A percentile compares a stretch with the other conserved stretches of the same genome.
Conservation (phyloP, 2,113 vertebrate genomes). For the Speoplatyrhinus poulsoni region DNA sequence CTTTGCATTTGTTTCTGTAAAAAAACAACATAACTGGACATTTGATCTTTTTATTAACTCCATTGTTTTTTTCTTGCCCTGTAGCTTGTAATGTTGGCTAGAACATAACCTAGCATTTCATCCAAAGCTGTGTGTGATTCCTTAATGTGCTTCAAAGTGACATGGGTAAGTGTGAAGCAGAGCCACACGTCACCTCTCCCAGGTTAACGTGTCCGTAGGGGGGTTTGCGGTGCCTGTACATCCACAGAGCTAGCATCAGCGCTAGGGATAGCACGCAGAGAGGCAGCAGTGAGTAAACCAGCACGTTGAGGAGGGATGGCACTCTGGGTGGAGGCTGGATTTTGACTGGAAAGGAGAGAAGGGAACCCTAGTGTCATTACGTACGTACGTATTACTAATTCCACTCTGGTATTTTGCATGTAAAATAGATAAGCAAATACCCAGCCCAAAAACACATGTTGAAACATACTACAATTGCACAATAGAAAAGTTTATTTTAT, state of each 20-base stretch:
- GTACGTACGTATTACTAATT: no score
- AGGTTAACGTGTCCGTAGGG: conserved; percentile 94
- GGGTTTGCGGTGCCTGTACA: conserved; percentile 94
- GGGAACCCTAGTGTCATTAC: background rate
- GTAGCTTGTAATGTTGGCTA: background rate
- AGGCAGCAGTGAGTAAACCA: conserved; percentile 93
- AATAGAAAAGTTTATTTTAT: no score
- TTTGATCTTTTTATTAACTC: background rate
- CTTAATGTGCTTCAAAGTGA: conserved; percentile 1
- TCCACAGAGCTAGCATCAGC: conserved; percentile 91
- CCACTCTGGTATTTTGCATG: no score
- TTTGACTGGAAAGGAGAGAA: conserved; percentile 63
- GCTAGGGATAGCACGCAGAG: conserved; percentile 89
- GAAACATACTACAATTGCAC: no score
- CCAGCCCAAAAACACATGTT: no score
- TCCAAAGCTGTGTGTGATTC: background rate
- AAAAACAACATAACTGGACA: no score
- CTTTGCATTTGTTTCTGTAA: no score
- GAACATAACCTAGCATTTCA: background rate
- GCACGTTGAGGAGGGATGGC: conserved; percentile 86
- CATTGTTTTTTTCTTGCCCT: background rate
- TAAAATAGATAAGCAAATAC: no score
- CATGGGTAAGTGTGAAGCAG: no score
- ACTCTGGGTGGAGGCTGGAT: conserved; percentile 79
- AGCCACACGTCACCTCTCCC: conserved; percentile 80